Base-by-base conservation (phyloP, 2,888 invertebrate genomes). In the Thysanoteuthis rhombus region DNA sequence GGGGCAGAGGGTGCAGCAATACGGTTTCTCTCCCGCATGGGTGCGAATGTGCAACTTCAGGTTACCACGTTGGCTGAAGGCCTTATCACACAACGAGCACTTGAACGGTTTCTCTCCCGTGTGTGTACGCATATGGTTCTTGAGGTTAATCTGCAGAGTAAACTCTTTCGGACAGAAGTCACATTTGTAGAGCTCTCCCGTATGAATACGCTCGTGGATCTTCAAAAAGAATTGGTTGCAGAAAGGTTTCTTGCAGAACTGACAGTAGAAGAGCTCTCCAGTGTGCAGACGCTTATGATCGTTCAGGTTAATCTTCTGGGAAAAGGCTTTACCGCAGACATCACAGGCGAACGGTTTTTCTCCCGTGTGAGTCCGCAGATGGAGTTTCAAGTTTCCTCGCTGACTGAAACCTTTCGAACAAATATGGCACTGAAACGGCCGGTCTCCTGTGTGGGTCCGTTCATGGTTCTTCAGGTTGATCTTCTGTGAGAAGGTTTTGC, bases 381-480 rank as follows among this genome's bases (percentile, higher is more conserved):
- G 92, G 12, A 92, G 42, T 32, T 92, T 92, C 4, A 92, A 22
- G 92, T 92, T 92, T 42, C 92, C 92, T 42, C 92, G 32, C 22
- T 92, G 92, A 32, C 92, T 92, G 42, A 92, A 92, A 92, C 42
- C 92, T 92, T 92, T 92, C n/a, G 92, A 92, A 92, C 92, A 92
- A 42, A 92, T n/a, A 22, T 92, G 92, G 92, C 92, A 92, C 32
- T 42, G 92, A 92, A 92, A 92, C 1, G 92, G 92, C 12, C 92
- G 92, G 22, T 92, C 92, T 16, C 92, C 92, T n/a, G 92, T 92
- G 42, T 92, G 92, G 5, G 92, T 92, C 5, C 92, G 32, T 45
- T 92, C 92, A 10, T 92, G 92, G n/a, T 92, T 92, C 45, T 92
- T 92, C 4, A 92, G 42, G 45, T 92, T 92, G n/a, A 92, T 42